Evolutionary conservation across 2,113 vertebrate species (phyloP), one percentile per base, ranked within the genome.

Genomic region (Heterotis niloticus): DNA sequence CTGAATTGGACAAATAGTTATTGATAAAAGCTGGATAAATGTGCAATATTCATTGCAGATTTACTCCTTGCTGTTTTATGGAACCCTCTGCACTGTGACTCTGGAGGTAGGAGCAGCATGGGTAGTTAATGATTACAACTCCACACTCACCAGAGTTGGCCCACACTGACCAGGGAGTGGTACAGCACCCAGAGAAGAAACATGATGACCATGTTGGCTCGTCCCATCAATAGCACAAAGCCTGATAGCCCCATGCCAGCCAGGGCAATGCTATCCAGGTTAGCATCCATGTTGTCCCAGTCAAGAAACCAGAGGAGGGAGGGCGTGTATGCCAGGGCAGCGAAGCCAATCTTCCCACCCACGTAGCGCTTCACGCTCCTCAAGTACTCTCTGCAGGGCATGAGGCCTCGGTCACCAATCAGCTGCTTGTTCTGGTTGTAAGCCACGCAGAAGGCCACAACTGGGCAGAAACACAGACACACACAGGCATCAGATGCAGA

Each of bases 191-290:
- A 99, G 60, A 99, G 91, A 0, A 85, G 4, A 10, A 59, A 74
- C 98, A 98, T 99, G 85, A 99, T 90, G 5, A 96, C 23, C 95
- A 98, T 93, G 80, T 98, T 99, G 80, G 96, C 96, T 64, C 89
- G 93, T 56, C 96, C 96, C 0, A 89, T 87, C n/a, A 96, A 10
- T 81, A 95, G 64, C 14, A 98, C 85, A 0, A 95, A 95, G 0
- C 88, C 86, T 0, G 97, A 95, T 73, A 91, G 11, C 0, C 80
- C 88, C 90, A 98, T 82, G 17, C 98, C 98, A 0, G 82, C 54
- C 75, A 96, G 65, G 0, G 96, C 94, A 0, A 98, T 87, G 78
- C 64, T 51, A 0, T 97, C 96, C 86, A 99, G 87, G 91, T 90
- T 90, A 84, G 87, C 72, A 64, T 98, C 92, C 95, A 97, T 96